These are phyloP conservation scores for Acanthacorydalis orientalis DNA, from an alignment of 2,888 invertebrate genomes.

Conservation along the genomic window DNA sequence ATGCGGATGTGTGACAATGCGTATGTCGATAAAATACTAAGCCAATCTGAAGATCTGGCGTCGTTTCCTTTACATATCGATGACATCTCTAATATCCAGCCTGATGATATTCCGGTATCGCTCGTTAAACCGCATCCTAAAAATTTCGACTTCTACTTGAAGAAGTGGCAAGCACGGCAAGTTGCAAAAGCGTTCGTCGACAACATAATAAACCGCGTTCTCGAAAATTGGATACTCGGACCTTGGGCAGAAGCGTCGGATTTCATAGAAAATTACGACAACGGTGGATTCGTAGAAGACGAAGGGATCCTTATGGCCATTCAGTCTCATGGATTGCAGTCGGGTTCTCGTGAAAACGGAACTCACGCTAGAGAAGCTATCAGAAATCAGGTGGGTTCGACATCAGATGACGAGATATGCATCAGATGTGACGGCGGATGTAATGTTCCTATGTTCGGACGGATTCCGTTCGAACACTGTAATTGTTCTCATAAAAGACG, in stretches of 20 bases:
- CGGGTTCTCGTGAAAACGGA: conserved; percentile 13
- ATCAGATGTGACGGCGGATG: conserved; percentile 3
- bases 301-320: conserved; percentile 61
- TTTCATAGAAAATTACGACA: conserved; percentile 35
- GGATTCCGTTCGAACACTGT: conserved; percentile 20
- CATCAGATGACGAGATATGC: conserved; percentile 11
- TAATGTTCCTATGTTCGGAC: conserved; percentile 15
- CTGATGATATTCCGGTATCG: conserved; percentile 18
- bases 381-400: conserved; percentile 5
- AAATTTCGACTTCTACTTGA: conserved; percentile 23
- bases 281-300: conserved; percentile 44
- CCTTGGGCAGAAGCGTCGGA: conserved; percentile 34
- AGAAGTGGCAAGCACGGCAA: conserved; percentile 50
- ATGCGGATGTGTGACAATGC: conserved; percentile 3
- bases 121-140: conserved; percentile 18
- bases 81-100: conserved; percentile 7
- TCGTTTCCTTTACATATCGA: conserved; percentile 12
- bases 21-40: conserved; percentile 10
- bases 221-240: conserved; percentile 40
- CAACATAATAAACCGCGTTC: conserved; percentile 49
- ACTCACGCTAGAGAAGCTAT: conserved; percentile 3
- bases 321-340: conserved; percentile 48
- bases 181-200: conserved; percentile 47
- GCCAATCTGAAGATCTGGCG: conserved; percentile 10
- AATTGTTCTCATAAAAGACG: conserved; percentile 9